phyloP scores from a whole-genome alignment of 2,888 invertebrate species.

The Tachina fera region DNA sequence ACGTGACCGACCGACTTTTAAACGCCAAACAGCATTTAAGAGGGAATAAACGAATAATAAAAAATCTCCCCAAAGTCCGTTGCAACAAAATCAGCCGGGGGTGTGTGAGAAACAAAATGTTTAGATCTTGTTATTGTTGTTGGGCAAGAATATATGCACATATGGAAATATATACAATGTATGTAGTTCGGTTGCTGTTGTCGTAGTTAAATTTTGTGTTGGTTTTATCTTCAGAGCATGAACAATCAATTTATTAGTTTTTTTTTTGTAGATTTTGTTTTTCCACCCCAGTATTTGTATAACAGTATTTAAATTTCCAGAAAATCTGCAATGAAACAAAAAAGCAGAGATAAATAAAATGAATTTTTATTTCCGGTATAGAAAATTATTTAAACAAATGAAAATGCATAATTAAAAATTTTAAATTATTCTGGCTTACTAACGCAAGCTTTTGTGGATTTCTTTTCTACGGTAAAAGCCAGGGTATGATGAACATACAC shows the following conservation, averaged over 20 bases:
- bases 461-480: too few species aligned
- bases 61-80: neutral
- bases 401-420: too few species aligned
- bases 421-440: too few species aligned
- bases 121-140: conserved; percentile 6
- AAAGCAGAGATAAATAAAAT: neutral
- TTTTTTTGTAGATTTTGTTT: neutral
- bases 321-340: conserved; percentile 45
- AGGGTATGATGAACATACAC: too few species aligned
- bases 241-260: neutral
- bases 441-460: too few species aligned
- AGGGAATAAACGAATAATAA: conserved; percentile 40
- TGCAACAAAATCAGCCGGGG: conserved; percentile 1
- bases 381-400: neutral
- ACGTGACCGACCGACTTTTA: conserved; percentile 47
- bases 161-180: too few species aligned
- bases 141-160: conserved; percentile 8
- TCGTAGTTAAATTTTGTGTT: neutral
- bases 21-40: conserved; percentile 19
- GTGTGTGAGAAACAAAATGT: neutral
- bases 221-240: conserved; percentile 7
- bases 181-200: neutral
- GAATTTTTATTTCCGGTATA: neutral
- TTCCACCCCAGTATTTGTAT: neutral
- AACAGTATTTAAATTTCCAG: conserved; percentile 9